These are phyloP conservation scores for Paracentrotus lividus DNA, from an alignment of 53 echinoderm and acorn worm genomes.

Conservation along the genomic window DNA sequence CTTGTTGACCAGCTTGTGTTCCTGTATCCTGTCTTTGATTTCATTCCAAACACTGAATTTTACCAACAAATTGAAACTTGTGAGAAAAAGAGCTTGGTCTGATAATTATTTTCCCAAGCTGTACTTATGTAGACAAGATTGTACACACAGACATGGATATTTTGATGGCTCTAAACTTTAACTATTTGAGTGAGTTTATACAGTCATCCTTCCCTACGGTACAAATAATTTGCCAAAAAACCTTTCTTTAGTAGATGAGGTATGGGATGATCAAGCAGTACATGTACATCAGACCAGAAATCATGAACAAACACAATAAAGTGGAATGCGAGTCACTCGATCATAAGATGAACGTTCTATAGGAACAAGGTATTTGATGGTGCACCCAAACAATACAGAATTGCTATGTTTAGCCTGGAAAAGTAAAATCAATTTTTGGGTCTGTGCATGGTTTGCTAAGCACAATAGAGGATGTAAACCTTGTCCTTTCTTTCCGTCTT, in stretches of 20 bases:
- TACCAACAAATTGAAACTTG: too few species aligned
- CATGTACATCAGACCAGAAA: neutral
- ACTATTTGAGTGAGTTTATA: too few species aligned
- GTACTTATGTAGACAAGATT: too few species aligned
- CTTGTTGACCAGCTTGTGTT: too few species aligned
- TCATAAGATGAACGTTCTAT: neutral
- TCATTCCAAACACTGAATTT: too few species aligned
- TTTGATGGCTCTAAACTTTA: too few species aligned
- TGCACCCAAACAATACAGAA: conserved; percentile 7
- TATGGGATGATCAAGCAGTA: neutral
- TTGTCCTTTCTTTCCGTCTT: conserved; percentile 19
- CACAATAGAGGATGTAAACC: neutral
- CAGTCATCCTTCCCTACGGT: too few species aligned
- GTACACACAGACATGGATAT: too few species aligned
- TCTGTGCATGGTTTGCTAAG: neutral
- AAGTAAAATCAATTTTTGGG: conserved; percentile 22
- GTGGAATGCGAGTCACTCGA: conserved; percentile 1
- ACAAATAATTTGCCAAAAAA: too few species aligned
- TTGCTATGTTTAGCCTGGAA: neutral
- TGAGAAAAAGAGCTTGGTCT: too few species aligned
- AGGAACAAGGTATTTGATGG: neutral
- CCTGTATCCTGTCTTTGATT: too few species aligned
- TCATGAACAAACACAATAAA: neutral
- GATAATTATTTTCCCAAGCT: too few species aligned
- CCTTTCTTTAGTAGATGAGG: neutral